Base-by-base conservation (phyloP, 2,888 invertebrate genomes). In the Thysanoteuthis rhombus region DNA sequence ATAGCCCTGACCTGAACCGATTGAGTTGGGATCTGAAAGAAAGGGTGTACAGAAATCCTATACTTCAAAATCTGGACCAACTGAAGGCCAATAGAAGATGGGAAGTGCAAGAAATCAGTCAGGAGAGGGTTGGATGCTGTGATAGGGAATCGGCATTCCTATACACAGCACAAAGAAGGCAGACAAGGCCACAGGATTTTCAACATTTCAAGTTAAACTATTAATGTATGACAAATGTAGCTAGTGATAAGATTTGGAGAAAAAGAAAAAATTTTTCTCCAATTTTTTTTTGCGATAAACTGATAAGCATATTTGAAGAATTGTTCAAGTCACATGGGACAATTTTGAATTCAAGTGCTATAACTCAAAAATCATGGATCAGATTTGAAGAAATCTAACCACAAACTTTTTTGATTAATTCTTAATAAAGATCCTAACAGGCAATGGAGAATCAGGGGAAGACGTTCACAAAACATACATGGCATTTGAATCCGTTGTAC, bases 1-100 rank as follows among this genome's bases (percentile, higher is more conserved):
- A 45, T 40, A 40, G 92, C 92, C 92, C 92, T 92, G 92, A 92
- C 45, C 92, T 92, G 92, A 92, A 45, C 92, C 92, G 40, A 45
- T n/a, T 92, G 92, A 45, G 92, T 40, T 40, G 45, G 40, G 42
- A 92, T 92, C 92, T 92, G 92, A 92, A 92, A 92, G 92, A 92
- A 92, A 92, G 92, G 40, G 92, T 92, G 92, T 92, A 92, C 45
- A 92, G 92, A 92, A 92, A 92, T 92, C 92, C 92, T 92, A 92
- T 92, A 92, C 92, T 92, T 92, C 92, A 92, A 92, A 39, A 92
- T 92, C 92, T 92, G 92, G 92, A 92, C 92, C 92, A 92, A 92
- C 92, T 92, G 92, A 92, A 92, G 92, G 92, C 92, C 92, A 92
- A 92, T 42, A 45, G 75, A 75, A 75, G 75, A 75, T 75, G 75